Evolutionary conservation across 2,113 vertebrate species (phyloP).

Genomic region (Stomatorhinus ivindoensis): DNA sequence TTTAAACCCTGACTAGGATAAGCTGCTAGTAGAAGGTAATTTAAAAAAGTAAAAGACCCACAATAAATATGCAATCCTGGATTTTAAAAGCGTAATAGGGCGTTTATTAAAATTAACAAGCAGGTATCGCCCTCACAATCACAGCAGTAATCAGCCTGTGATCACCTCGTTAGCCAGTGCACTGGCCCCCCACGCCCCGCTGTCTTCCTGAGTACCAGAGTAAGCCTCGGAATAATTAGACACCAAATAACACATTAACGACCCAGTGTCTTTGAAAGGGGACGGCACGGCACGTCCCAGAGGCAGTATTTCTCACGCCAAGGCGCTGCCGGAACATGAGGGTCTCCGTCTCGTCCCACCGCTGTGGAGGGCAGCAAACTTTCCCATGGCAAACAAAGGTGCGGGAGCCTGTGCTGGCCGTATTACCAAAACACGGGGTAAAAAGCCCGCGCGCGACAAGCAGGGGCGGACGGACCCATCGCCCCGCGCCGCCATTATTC

Average conservation of each 20-base stretch:
- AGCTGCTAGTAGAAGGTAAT: not conserved
- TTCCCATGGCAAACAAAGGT: slow-evolving; percentile 25
- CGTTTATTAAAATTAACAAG: not conserved
- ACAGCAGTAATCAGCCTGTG: not conserved
- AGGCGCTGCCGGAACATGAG: not conserved
- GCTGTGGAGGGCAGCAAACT: not conserved
- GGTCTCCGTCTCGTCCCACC: not conserved
- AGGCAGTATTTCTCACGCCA: not conserved
- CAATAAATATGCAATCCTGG: not conserved
- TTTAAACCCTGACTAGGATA: not conserved
- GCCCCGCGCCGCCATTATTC: slow-evolving; percentile 25
- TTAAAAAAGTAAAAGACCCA: not conserved
- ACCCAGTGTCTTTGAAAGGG: not conserved
- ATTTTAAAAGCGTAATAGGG: not conserved
- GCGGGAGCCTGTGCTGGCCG: slow-evolving; percentile 20
- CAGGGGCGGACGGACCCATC: not conserved
- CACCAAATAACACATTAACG: not conserved
- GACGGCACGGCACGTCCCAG: not conserved
- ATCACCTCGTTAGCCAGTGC: not conserved
- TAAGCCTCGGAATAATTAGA: not conserved
- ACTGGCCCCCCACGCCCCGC: not conserved
- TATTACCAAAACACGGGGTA: not conserved
- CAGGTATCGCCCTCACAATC: not conserved
- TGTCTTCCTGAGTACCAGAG: too few species aligned
- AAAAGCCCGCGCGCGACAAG: not conserved